Evolutionary conservation across 2,888 invertebrate species (phyloP).

Genomic region (Drosophila macrospina): DNA sequence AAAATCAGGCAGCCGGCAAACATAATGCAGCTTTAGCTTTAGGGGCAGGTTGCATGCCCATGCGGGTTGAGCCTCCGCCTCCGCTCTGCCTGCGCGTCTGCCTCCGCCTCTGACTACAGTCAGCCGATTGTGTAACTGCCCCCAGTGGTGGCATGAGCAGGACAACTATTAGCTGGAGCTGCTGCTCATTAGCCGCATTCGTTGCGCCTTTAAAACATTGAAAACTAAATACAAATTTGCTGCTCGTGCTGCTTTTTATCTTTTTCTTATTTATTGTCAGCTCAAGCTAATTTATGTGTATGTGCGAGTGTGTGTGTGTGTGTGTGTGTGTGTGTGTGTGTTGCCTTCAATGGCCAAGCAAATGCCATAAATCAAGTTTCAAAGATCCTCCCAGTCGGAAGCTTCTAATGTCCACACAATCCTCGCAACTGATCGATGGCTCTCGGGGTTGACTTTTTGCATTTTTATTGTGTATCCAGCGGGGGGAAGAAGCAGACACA

Average conservation of each 20-base stretch:
- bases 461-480: slow-evolving; percentile 43
- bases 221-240: slow-evolving; percentile 39
- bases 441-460: slow-evolving; percentile 28
- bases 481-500: neutral
- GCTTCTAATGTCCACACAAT: slow-evolving; percentile 49
- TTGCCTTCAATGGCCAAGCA: slow-evolving; percentile 9
- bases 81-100: neutral
- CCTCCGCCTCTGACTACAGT: neutral
- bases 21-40: slow-evolving; percentile 54
- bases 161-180: no score
- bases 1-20: slow-evolving; percentile 74
- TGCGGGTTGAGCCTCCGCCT: slow-evolving; percentile 39
- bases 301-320: neutral
- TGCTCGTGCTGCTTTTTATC: slow-evolving; percentile 19
- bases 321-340: slow-evolving; percentile 33
- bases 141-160: neutral
- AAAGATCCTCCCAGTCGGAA: slow-evolving; percentile 33
- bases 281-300: slow-evolving; percentile 56
- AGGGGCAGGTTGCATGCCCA: slow-evolving; percentile 35
- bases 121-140: slow-evolving; percentile 19
- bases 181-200: slow-evolving; percentile 61
- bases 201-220: slow-evolving; percentile 46
- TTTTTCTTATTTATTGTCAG: slow-evolving; percentile 51
- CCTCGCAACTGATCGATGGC: slow-evolving; percentile 50
- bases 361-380: slow-evolving; percentile 66